Evolutionary conservation across 2,888 invertebrate genomes (phyloP).

Genomic region (Eristalis pertinax): DNA sequence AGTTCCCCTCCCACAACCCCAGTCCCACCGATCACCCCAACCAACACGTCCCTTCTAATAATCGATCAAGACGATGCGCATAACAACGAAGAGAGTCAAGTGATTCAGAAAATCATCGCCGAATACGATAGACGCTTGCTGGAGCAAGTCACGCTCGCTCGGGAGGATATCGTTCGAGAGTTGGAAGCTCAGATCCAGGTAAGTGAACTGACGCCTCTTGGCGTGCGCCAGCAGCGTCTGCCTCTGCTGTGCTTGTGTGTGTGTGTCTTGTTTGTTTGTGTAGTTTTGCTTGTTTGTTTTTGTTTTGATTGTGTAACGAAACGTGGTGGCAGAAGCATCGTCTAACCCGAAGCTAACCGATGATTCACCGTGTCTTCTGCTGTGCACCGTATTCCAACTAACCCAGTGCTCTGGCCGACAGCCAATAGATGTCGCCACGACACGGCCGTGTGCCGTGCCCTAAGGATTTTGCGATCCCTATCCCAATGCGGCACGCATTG

Average conservation of each 20-base stretch:
- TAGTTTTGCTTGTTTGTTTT: not conserved
- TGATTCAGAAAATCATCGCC: conserved; percentile 79
- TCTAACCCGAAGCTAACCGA: conserved; percentile 51
- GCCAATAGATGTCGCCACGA: conserved; percentile 50
- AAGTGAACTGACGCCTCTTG: conserved; percentile 75
- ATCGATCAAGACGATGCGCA: conserved; percentile 79
- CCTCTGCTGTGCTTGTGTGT: not conserved
- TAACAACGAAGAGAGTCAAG: conserved; percentile 80
- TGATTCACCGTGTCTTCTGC: conserved; percentile 49
- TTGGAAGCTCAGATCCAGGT: conserved; percentile 90
- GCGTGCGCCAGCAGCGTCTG: not conserved
- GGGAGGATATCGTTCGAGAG: conserved; percentile 86
- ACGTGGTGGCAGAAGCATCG: conserved; percentile 39
- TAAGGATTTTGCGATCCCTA: conserved; percentile 50
- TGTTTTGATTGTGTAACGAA: conserved; percentile 8
- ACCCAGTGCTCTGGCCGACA: conserved; percentile 28
- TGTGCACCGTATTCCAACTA: not conserved
- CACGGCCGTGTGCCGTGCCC: conserved; percentile 44
- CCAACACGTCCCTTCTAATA: conserved; percentile 77
- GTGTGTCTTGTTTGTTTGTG: not conserved
- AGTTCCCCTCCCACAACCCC: conserved; percentile 34
- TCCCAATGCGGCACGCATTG: conserved; percentile 50
- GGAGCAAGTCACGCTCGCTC: conserved; percentile 85
- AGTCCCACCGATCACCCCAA: conserved; percentile 20
- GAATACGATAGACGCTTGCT: conserved; percentile 83